Evolutionary conservation across 2,113 vertebrate genomes (phyloP).

Genomic region (Mobula hypostoma): DNA sequence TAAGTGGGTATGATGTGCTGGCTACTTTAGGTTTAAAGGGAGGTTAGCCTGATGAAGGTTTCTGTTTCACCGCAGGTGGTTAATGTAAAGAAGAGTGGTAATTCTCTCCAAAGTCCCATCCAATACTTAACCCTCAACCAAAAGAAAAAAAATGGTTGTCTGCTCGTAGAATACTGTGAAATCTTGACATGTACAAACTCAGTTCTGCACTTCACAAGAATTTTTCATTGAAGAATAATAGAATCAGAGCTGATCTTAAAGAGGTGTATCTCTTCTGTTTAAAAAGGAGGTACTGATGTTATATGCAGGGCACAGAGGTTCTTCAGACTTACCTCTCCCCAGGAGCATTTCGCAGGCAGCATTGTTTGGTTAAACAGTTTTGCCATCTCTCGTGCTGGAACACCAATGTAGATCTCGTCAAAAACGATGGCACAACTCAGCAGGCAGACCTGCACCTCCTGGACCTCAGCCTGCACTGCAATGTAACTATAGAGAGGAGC

Average conservation of each 20-base stretch:
- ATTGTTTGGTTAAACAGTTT: conserved; percentile 76
- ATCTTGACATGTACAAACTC: too few species aligned
- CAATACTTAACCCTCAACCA: too few species aligned
- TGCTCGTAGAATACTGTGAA: too few species aligned
- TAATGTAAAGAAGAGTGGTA: too few species aligned
- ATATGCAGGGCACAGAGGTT: not conserved
- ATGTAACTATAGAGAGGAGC: conserved; percentile 65
- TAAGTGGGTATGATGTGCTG: not conserved
- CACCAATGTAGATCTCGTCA: conserved; percentile 65
- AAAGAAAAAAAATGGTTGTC: too few species aligned
- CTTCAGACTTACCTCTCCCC: conserved; percentile 60
- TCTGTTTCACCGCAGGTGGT: too few species aligned
- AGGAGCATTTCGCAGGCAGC: conserved; percentile 71
- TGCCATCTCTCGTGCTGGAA: conserved; percentile 50
- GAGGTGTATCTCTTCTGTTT: not conserved
- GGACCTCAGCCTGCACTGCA: conserved; percentile 72
- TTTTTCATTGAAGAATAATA: too few species aligned
- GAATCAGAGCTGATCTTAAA: too few species aligned
- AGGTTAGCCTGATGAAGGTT: too few species aligned
- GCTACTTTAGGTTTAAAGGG: not conserved
- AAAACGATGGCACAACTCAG: conserved; percentile 62
- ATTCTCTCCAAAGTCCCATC: too few species aligned
- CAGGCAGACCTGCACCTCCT: conserved; percentile 70
- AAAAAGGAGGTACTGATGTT: not conserved
- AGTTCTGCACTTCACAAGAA: too few species aligned